Evolutionary conservation across 2,888 invertebrate species (phyloP).

Genomic region (Fissipunctia ypsillon): DNA sequence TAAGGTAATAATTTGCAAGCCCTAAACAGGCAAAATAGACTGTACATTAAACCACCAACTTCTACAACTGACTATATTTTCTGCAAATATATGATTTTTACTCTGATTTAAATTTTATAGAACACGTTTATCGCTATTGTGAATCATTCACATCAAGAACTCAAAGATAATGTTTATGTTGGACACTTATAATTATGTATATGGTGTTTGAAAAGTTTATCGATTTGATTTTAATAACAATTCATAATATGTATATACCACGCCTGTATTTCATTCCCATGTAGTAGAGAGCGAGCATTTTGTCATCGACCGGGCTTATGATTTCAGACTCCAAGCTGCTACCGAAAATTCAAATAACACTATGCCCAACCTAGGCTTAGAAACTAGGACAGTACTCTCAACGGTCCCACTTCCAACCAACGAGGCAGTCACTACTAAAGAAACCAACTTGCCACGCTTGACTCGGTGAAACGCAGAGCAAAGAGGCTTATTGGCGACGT

Average conservation of each 20-base stretch:
- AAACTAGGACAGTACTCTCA: neutral
- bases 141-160: conserved; percentile 24
- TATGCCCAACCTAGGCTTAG: neutral
- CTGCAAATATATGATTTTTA: neutral
- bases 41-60: neutral
- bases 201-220: conserved; percentile 38
- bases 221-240: neutral
- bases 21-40: neutral
- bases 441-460: no score
- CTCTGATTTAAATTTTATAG: conserved; percentile 13
- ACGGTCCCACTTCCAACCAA: neutral
- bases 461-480: no score
- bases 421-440: neutral
- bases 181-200: conserved; percentile 10
- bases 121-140: conserved; percentile 34
- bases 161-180: conserved; percentile 24
- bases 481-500: no score
- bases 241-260: neutral
- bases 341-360: neutral
- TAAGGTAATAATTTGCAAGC: neutral
- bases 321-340: neutral
- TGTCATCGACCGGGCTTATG: neutral
- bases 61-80: neutral
- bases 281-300: neutral
- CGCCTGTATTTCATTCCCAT: neutral